Evolutionary conservation across 2,888 invertebrate species (phyloP).

Genomic region (Zele albiditarsus): DNA sequence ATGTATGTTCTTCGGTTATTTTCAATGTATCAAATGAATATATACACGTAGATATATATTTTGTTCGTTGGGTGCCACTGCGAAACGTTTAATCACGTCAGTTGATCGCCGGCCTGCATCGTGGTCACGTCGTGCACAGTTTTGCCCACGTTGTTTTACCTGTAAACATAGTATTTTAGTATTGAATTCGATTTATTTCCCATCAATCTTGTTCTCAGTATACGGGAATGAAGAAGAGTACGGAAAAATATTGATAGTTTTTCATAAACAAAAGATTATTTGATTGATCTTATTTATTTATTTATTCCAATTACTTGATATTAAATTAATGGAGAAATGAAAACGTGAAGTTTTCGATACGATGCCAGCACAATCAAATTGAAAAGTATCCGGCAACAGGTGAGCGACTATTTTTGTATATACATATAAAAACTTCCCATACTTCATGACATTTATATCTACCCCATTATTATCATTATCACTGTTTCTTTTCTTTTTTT

Average conservation of each 20-base stretch:
- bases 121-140: conserved; percentile 10
- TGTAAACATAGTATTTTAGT: background rate
- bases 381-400: conserved; percentile 14
- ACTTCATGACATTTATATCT: background rate
- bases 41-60: background rate
- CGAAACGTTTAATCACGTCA: conserved; percentile 28
- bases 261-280: no score
- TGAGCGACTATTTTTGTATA: conserved; percentile 5
- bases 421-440: background rate
- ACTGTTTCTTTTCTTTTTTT: background rate
- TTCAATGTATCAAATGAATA: no score
- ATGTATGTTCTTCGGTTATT: no score
- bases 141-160: background rate
- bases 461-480: background rate
- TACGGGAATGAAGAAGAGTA: background rate
- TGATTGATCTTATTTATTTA: no score
- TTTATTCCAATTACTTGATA: no score
- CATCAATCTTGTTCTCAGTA: background rate
- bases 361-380: background rate
- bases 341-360: background rate
- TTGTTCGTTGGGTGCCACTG: background rate
- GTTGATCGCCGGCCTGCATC: conserved; percentile 32
- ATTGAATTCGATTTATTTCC: background rate
- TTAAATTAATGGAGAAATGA: no score
- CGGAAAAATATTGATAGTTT: background rate